phyloP scores from a whole-genome alignment of 2,113 vertebrate genomes.

The Labeo catla region DNA sequence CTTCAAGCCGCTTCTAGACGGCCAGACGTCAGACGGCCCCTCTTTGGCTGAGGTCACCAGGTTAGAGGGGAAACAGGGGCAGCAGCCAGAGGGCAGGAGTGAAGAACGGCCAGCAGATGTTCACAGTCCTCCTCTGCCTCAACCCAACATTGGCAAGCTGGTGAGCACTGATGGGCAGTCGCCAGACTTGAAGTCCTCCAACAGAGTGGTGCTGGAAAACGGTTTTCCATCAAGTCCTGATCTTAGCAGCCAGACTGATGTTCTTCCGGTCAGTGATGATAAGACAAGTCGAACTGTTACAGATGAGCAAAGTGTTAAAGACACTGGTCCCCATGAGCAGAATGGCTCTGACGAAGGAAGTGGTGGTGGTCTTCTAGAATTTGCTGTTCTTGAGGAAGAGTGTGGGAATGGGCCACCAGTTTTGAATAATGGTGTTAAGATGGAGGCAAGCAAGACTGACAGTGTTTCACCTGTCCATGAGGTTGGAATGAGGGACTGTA shows the following conservation, averaged over 20 bases:
- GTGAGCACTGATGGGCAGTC: slow-evolving; percentile 70
- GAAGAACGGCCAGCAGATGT: slow-evolving; percentile 82
- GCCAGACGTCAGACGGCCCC: slow-evolving; percentile 67
- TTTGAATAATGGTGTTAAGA: slow-evolving; percentile 48
- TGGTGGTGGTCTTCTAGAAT: slow-evolving; percentile 49
- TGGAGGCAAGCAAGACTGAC: slow-evolving; percentile 5
- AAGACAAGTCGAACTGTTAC: slow-evolving; percentile 7
- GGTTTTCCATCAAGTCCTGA: slow-evolving; percentile 59
- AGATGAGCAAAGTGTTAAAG: slow-evolving; percentile 7
- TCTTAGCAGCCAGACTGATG: slow-evolving; percentile 49
- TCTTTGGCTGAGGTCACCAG: slow-evolving; percentile 72
- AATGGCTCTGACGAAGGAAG: slow-evolving; percentile 31
- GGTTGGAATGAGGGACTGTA: slow-evolving; percentile 16
- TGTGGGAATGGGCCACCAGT: neutral
- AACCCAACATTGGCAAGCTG: slow-evolving; percentile 80
- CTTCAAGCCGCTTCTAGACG: slow-evolving; percentile 81
- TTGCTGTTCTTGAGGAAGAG: slow-evolving; percentile 54
- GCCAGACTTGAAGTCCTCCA: slow-evolving; percentile 68
- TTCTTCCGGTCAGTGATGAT: slow-evolving; percentile 1
- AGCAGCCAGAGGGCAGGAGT: slow-evolving; percentile 74
- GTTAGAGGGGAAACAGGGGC: slow-evolving; percentile 72
- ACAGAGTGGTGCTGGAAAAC: slow-evolving; percentile 70
- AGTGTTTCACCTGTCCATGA: slow-evolving; percentile 7
- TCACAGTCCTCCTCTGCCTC: slow-evolving; percentile 74
- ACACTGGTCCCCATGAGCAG: slow-evolving; percentile 37